Evolutionary conservation across 2,113 vertebrate genomes (phyloP), one percentile per base, ranked within the genome.

Genomic region (Climacteris rufus): DNA sequence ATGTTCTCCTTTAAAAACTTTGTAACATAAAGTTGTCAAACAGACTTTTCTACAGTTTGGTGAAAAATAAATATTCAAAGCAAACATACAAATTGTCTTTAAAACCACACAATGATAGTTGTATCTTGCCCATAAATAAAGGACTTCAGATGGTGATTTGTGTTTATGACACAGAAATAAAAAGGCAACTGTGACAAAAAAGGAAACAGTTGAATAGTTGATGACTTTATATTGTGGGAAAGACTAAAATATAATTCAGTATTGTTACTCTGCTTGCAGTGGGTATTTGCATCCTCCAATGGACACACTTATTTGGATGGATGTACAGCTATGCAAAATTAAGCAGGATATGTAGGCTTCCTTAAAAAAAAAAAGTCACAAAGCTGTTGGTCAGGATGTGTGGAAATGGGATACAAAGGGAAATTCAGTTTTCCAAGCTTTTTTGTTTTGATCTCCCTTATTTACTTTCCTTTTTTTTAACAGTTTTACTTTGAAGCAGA

Each of bases 381-480:
- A 81, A 37, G 8, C 2, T 77, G 2, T 22, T 77, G 15, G 8
- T 7, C 15, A 52, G 30, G 35, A 76, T 31, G 24, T 53, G 13
- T 11, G 11, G 20, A 77, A 54, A 14, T 28, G 39, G 4, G 15
- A 47, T 15, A 50, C 6, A 71, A 28, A 66, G 40, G 6, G 19
- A 86, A 95, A 68, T 56, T 63, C 20, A 54, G 2, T 13, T 56
- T 79, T 74, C 63, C 37, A 13, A 90, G 25, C 22, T 8, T 44
- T 13, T 56, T 42, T 70, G 3, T 40, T 66, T 21, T 37, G 10
- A 39, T 24, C 25, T 11, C 2, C 3, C 6, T 47, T 47, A 3
- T 49, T 37, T 31, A 4, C 28, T 31, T 1, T 15, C 0, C 37
- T 12, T 23, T 13, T 40, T n/a, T 22, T 47, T 12, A 11, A 15